Conservation (phyloP, 2,888 invertebrate genomes). For the Malacosoma neustria region DNA sequence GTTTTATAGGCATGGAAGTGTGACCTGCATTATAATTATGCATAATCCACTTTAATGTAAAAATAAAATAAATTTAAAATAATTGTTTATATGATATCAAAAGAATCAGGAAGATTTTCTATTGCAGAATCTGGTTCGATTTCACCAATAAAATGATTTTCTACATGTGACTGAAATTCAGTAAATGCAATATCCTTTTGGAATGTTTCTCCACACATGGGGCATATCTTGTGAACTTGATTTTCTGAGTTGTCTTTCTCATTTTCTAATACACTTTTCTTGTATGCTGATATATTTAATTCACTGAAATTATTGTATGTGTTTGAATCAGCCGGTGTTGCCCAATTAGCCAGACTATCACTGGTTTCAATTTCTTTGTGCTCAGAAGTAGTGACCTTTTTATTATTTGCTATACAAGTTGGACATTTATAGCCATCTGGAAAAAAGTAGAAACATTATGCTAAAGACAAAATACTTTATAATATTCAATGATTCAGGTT, state of each 20-base stretch:
- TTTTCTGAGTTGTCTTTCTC: conserved; percentile 27
- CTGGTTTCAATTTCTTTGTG: conserved; percentile 67
- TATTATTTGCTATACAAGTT: conserved; percentile 41
- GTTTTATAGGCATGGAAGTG: too few species aligned
- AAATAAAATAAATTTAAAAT: too few species aligned
- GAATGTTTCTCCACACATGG: conserved; percentile 82
- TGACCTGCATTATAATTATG: too few species aligned
- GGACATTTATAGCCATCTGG: conserved; percentile 62
- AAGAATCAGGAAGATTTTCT: conserved; percentile 59
- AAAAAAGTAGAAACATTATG: conserved; percentile 22
- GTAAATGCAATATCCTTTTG: conserved; percentile 73
- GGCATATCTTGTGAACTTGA: conserved; percentile 78
- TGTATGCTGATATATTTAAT: conserved; percentile 40
- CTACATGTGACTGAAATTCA: conserved; percentile 83
- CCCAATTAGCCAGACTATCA: conserved; percentile 62
- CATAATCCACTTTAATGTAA: too few species aligned
- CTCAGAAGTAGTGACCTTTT: conserved; percentile 42
- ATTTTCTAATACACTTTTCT: conserved; percentile 31
- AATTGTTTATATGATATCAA: conserved; percentile 40
- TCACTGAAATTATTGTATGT: conserved; percentile 48
- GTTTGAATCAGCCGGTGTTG: conserved; percentile 58
- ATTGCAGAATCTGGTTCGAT: conserved; percentile 65
- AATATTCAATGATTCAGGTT: too few species aligned
- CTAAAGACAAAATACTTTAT: too few species aligned
- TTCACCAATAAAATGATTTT: conserved; percentile 82